Conservation (phyloP, 2,888 invertebrate species). For the Agrochola lota region DNA sequence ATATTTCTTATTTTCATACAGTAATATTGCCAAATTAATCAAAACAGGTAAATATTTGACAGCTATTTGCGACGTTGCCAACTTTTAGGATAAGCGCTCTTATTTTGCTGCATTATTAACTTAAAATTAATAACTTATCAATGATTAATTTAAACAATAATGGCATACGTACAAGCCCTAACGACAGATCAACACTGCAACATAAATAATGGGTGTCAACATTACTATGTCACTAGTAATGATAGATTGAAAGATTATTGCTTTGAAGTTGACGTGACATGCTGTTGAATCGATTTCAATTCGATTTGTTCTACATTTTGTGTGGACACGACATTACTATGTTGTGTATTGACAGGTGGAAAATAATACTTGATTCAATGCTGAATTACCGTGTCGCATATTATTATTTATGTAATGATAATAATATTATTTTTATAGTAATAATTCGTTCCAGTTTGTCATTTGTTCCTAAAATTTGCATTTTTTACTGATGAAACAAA, state of each 20-base stretch:
- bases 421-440: neutral
- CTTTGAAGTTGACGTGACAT: slow-evolving; percentile 42
- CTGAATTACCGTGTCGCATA: neutral
- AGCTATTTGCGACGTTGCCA: too few species aligned
- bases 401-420: neutral
- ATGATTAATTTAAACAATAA: too few species aligned
- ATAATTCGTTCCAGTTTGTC: neutral
- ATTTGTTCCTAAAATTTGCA: too few species aligned
- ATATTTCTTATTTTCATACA: too few species aligned
- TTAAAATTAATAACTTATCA: too few species aligned
- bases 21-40: too few species aligned
- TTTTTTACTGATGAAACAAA: too few species aligned
- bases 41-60: too few species aligned
- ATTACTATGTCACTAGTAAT: slow-evolving; percentile 51
- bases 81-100: too few species aligned
- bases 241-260: slow-evolving; percentile 55
- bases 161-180: slow-evolving; percentile 34
- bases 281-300: slow-evolving; percentile 40
- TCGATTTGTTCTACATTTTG: slow-evolving; percentile 43
- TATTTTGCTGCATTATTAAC: too few species aligned
- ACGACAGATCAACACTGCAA: neutral
- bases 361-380: slow-evolving; percentile 20
- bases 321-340: slow-evolving; percentile 27
- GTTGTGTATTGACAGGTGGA: slow-evolving; percentile 28
- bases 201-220: slow-evolving; percentile 39